These are phyloP conservation scores for Halictus quadricinctus DNA, from an alignment of 2,888 invertebrate genomes.

Conservation along the genomic window DNA sequence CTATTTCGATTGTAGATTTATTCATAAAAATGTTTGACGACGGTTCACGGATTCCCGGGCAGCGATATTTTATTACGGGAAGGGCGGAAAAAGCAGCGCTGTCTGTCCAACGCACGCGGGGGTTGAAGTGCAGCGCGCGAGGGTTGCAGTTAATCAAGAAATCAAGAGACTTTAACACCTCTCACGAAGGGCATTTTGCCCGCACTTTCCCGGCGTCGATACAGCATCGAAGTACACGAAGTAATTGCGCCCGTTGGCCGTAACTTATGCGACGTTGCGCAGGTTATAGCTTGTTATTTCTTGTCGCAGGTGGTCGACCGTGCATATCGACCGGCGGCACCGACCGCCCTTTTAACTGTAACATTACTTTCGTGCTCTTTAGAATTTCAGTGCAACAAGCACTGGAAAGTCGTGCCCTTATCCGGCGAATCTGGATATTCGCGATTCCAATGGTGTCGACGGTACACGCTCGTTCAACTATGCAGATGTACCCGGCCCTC, in stretches of 20 bases:
- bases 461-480: not conserved
- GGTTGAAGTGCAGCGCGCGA: not conserved
- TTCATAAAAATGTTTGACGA: constrained; percentile 2
- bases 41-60: not conserved
- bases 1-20: not conserved
- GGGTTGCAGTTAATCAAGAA: constrained; percentile 32
- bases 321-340: constrained; percentile 36
- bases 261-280: constrained; percentile 45
- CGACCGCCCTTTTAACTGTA: constrained; percentile 39
- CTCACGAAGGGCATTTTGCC: constrained; percentile 3
- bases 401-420: constrained; percentile 8
- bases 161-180: constrained; percentile 23
- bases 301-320: constrained; percentile 25
- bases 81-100: not conserved
- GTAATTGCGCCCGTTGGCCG: constrained; percentile 31
- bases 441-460: constrained; percentile 15
- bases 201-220: constrained; percentile 38
- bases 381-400: not conserved
- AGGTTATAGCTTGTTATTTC: constrained; percentile 52
- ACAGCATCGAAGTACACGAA: constrained; percentile 30
- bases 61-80: not conserved
- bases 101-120: not conserved
- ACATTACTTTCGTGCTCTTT: constrained; percentile 43
- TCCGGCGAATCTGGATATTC: constrained; percentile 2
- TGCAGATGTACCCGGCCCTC: not conserved